Conservation (phyloP, 2,888 invertebrate genomes). For the Calameuta filiformis region DNA sequence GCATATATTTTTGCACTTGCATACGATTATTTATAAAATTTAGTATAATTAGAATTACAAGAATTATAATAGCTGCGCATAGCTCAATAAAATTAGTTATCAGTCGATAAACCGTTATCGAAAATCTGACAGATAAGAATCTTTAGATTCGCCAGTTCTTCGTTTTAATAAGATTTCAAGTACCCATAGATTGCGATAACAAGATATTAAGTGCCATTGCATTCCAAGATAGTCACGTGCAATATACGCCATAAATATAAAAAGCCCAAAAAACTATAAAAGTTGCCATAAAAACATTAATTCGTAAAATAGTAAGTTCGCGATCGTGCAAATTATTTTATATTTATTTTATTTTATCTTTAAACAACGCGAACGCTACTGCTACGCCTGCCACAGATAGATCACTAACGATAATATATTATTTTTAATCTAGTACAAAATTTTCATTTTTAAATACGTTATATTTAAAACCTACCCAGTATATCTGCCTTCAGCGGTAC, state of each 20-base stretch:
- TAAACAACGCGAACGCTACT: not conserved
- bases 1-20: too few species aligned
- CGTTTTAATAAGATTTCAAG: not conserved
- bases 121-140: not conserved
- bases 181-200: not conserved
- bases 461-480: slow-evolving; percentile 35
- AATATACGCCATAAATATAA: not conserved
- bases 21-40: too few species aligned
- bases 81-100: not conserved
- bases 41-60: too few species aligned
- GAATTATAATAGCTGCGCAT: not conserved
- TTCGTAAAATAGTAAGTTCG: not conserved
- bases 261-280: not conserved
- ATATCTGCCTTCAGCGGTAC: slow-evolving; percentile 44
- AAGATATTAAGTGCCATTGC: not conserved
- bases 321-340: not conserved
- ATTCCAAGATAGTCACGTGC: not conserved
- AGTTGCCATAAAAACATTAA: not conserved
- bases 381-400: not conserved
- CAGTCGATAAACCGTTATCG: not conserved
- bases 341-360: too few species aligned
- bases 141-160: not conserved
- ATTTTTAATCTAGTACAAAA: not conserved
- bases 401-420: not conserved
- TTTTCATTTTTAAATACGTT: not conserved